Percentiles rank a stretch among this genome's conserved stretches.
Conservation (phyloP, 2,888 invertebrate genomes). For the Torymus aiolomorphi region DNA sequence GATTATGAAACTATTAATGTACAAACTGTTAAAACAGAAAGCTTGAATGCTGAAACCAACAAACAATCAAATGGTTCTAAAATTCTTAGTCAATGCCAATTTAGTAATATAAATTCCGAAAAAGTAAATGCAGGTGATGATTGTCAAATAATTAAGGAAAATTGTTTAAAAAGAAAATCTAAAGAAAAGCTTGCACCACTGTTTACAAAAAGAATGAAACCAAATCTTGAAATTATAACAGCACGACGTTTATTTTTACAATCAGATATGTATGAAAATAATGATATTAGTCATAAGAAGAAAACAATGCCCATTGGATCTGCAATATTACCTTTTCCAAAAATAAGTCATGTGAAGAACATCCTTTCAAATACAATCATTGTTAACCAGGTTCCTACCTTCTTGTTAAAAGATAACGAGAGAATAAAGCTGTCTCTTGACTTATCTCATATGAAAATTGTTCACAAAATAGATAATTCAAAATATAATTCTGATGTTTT, state of each 20-base stretch:
- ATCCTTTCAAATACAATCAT: conserved; percentile 41
- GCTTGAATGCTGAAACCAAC: conserved; percentile 12
- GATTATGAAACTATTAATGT: not conserved
- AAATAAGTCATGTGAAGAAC: conserved; percentile 82
- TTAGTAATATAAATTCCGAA: not conserved
- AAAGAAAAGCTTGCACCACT: conserved; percentile 80
- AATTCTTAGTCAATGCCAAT: not conserved
- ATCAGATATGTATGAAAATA: conserved; percentile 83
- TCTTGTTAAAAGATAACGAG: conserved; percentile 27
- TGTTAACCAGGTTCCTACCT: not conserved
- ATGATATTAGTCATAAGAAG: conserved; percentile 78
- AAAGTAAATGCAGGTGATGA: conserved; percentile 24
- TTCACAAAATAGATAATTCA: conserved; percentile 20
- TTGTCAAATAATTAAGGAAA: conserved; percentile 51
- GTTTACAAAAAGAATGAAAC: conserved; percentile 79
- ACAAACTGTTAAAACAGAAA: conserved; percentile 35
- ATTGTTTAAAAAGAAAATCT: conserved; percentile 62
- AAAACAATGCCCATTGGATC: conserved; percentile 65
- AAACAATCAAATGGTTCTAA: not conserved
- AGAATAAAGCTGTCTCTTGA: not conserved
- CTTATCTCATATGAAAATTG: conserved; percentile 29
- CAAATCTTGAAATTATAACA: conserved; percentile 79
- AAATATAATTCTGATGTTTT: conserved; percentile 30
- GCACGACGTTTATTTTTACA: conserved; percentile 84
- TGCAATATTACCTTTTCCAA: conserved; percentile 77